Base-by-base conservation (phyloP, 2,888 invertebrate species). In the Ceramica pisi region DNA sequence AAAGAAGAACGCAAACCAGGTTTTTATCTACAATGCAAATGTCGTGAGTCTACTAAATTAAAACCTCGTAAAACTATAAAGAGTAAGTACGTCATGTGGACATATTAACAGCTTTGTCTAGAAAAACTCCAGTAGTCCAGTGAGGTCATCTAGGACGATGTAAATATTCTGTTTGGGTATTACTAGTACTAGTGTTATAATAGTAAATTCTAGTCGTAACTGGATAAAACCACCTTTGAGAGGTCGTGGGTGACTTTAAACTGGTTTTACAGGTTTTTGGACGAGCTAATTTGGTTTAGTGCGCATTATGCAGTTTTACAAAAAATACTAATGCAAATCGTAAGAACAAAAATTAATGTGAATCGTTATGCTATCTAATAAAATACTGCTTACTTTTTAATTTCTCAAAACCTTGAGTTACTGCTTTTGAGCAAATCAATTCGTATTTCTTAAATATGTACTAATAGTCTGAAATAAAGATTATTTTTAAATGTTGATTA, bases 211-310 rank as follows among this genome's bases (percentile, higher is more conserved):
- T 64, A 26, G 56, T 50, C 4, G 19, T 19, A 67, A 64, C 48
- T 46, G 31, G 65, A 46, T 51, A 31, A 62, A 64, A 46, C 19
- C 26, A 12, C 10, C 38, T 50, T 51, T 21, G 19, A 44, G 23
- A 78, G 60, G 82, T 81, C 66, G 23, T 26, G 23, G 1, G 26
- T 38, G 19, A 53, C 35, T 53, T 79, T 50, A 44, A 9, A 65
- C 50, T 63, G 6, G 57, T 62, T 74, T 53, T 6, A 48, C 60
- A 44, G 21, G 48, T 74, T 26, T 26, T 44, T 56, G 23, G 6
- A 2, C 21, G 46, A 9, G 19, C 14, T 44, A 14, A 21, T 70
- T 53, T 12, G 48, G 16, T 44, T 59, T 35, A 9, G 3, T 41
- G 50, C 44, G 74, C 44, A 31, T 12, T 10, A 35, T 59, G 44